Base-by-base conservation (phyloP, 2,888 invertebrate species). In the Elegia similella region DNA sequence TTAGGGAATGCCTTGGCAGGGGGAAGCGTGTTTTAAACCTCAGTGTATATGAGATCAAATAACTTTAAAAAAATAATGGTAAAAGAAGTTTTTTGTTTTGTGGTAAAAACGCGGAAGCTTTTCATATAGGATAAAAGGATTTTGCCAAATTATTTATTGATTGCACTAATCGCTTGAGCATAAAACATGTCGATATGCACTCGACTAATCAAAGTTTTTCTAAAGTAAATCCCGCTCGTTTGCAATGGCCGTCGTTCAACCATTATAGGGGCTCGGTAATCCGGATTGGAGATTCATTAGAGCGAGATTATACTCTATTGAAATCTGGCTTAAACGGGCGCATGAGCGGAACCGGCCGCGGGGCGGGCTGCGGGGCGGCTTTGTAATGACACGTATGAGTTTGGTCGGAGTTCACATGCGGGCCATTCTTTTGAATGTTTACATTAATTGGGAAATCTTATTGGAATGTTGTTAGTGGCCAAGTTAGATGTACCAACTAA, bases 261-360 rank as follows among this genome's bases (percentile, higher is more conserved):
- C 80, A 83, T 84, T 83, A 86, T 82, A 80, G 82, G 82, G 82
- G 80, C 73, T 80, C 77, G 72, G 70, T 91, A 89, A 92, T 91
- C 92, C 91, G 92, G 90, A 90, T 89, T 83, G 85, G 82, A 87
- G 92, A 92, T 92, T 92, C 92, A 92, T 92, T 92, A 92, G 89
- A 86, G 85, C 79, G 84, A 90, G 92, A 92, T 92, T 92, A 92
- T 88, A 81, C 85, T 86, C 89, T 87, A 92, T 92, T 91, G 91
- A 92, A 91, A 92, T 91, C 89, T 88, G 82, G 87, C 88, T 86
- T 85, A 84, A 81, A 78, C 82, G 80, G 69, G 73, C 68, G 76
- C 75, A 79, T 72, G 73, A 70, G 70, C 72, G 79, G 72, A n/a
- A 74, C 69, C 72, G 71, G 69, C 69, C 68, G 73, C 70, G 69